Evolutionary conservation across 2,113 vertebrate genomes (phyloP), one percentile per base, ranked within the genome.

Genomic region (Abramis brama): DNA sequence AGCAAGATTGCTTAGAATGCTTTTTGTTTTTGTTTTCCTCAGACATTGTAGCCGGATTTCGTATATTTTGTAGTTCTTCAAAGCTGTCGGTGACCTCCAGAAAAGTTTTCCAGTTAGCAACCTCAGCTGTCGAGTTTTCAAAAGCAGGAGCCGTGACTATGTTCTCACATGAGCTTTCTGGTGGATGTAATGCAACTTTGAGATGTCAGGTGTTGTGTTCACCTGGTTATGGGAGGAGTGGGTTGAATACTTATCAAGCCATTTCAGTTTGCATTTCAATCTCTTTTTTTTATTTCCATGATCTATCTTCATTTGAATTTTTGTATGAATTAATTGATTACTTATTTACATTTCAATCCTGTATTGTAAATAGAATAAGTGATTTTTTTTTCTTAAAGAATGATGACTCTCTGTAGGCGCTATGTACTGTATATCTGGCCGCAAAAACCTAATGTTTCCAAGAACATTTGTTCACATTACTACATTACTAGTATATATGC

Each of bases 171-270:
- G 13, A n/a, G 59, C 23, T 7, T 60, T 60, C 59, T 39, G 66
- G 30, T 21, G 15, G 30, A 17, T 60, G 27, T 3, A 70, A 19
- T 8, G 33, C 13, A 13, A 36, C 33, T 70, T 39, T 36, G 30
- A 36, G 15, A 19, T 70, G 33, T 70, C 66, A 60, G 59, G 59
- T 60, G 19, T 52, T 4, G 17, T 25, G 74, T 27, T 52, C n/a
- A 76, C 12, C 45, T 50, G 73, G 66, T 27, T 33, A 33, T 19
- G 50, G 1, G 36, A 45, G 43, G 1, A 23, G 68, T 39, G 68
- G 36, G 36, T 73, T 33, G 47, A 55, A 55, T 30, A 77, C 74
- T 55, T 11, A 77, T 77, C 74, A 77, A 77, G 25, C 47, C 74
- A 77, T 30, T 75, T 75, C 6, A 50, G 5, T 76, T 76, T 76